Conservation (phyloP, 2,797 vertebrate genomes). For the Girardinus metallicus region DNA sequence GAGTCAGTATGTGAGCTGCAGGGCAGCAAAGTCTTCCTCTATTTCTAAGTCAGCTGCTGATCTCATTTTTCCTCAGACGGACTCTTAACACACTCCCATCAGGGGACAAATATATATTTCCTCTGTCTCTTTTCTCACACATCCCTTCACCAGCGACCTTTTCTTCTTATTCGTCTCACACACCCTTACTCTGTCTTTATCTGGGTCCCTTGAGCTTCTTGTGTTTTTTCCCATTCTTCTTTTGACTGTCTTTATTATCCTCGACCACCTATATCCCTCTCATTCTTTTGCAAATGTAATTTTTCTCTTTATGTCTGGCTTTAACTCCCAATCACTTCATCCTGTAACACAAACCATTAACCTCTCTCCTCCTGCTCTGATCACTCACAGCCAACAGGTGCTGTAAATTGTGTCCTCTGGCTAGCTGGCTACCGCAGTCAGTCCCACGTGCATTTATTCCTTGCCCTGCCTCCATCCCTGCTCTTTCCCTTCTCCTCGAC, state of each 20-base stretch:
- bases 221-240: constrained; percentile 25
- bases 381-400: constrained; percentile 77
- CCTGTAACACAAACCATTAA: constrained; percentile 61
- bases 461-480: constrained; percentile 36
- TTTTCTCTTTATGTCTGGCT: constrained; percentile 42
- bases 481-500: constrained; percentile 34
- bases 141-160: constrained; percentile 46
- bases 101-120: constrained; percentile 70
- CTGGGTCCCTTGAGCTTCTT: constrained; percentile 25
- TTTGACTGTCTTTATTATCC: constrained; percentile 62
- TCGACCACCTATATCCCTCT: constrained; percentile 43
- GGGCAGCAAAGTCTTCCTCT: constrained; percentile 74
- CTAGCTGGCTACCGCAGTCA: constrained; percentile 25
- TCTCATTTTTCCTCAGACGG: constrained; percentile 78
- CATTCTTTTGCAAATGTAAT: constrained; percentile 27
- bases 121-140: constrained; percentile 59
- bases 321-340: constrained; percentile 60
- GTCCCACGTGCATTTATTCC: constrained; percentile 21
- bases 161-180: constrained; percentile 49
- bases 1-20: constrained; percentile 71
- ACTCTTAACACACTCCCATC: constrained; percentile 75
- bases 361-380: constrained; percentile 60
- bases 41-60: constrained; percentile 72
- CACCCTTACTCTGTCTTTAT: constrained; percentile 28
- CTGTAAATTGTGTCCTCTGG: constrained; percentile 68